Base-by-base conservation (phyloP, 2,113 vertebrate genomes). In the Porphyrio hochstetteri region DNA sequence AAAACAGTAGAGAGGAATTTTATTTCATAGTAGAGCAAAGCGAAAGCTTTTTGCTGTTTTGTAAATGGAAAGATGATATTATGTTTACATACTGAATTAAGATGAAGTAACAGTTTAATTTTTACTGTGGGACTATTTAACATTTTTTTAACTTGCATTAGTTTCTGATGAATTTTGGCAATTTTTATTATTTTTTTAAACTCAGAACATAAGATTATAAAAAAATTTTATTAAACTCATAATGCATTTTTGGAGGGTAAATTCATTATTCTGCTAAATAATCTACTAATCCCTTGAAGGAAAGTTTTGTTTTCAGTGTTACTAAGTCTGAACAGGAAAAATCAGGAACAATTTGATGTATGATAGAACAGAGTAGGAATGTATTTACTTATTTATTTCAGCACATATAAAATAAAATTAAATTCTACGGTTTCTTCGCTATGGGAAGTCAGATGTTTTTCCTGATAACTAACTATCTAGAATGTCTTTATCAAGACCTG, bases 401-500 rank as follows among this genome's bases (percentile, higher is more conserved):
- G 18, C 2, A n/a, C 8, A 40, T 50, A 40, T 20, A 36, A 52
- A 27, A 78, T 31, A 72, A 85, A 94, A 77, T 72, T 31, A 75
- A 87, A 88, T 15, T 36, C 55, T 80, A 65, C 46, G 15, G 1
- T 46, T 74, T 90, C 36, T 68, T 24, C 4, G 18, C 38, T 57
- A 21, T 7, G 4, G n/a, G 59, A 53, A 61, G 52, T 59, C 5
- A 69, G 59, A 89, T 75, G 1, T 42, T 42, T 91, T 60, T 64
- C 71, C 21, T 82, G 19, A 81, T 95, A 90, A 84, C 63, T 95
- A 90, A 84, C 65, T 70, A 29, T n/a, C 65, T 87, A 24, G 12
- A 92, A 76, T n/a, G 89, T 92, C 69, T 82, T 94, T 95, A 93
- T 83, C 24, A 85, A 94, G 84, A 84, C 69, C 40, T 86, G 82